Conservation (phyloP, 2,888 invertebrate genomes). For the Caenorhabditis imperialis region DNA sequence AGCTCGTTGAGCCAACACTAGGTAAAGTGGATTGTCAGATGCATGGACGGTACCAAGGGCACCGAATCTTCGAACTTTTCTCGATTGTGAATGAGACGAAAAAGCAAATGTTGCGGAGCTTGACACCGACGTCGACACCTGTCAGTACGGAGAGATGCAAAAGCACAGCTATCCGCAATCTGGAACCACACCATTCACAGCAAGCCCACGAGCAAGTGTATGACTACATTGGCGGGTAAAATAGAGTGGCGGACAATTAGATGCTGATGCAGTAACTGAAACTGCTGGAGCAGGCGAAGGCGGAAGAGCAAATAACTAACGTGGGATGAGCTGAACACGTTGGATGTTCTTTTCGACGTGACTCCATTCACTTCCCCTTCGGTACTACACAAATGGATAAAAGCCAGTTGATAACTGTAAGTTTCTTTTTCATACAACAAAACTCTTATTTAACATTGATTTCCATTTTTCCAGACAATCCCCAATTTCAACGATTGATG, state of each 20-base stretch:
- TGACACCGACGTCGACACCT: conserved; percentile 7
- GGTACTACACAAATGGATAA: conserved; percentile 34
- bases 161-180: too few relatives aligned
- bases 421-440: conserved; percentile 18
- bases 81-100: too few relatives aligned
- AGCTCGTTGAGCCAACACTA: not conserved
- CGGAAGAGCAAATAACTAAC: conserved; percentile 3
- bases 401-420: conserved; percentile 52
- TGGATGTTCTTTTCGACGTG: conserved; percentile 36
- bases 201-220: conserved; percentile 15
- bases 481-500: conserved; percentile 6
- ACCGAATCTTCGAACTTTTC: too few relatives aligned
- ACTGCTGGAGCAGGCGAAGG: conserved; percentile 3
- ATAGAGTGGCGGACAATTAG: not conserved
- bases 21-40: conserved; percentile 47
- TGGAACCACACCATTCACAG: conserved; percentile 17
- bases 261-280: not conserved
- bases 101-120: conserved; percentile 25
- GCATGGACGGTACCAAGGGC: conserved; percentile 15
- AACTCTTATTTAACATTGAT: too few relatives aligned
- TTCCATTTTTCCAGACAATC: conserved; percentile 45
- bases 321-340: conserved; percentile 4
- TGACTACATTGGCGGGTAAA: not conserved
- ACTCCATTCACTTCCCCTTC: conserved; percentile 56
- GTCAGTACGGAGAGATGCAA: conserved; percentile 8